A percentile compares a stretch with the other conserved stretches of the same genome.
phyloP scores from a whole-genome alignment of 2,888 invertebrate species.

The Drosophila austrosaltans region DNA sequence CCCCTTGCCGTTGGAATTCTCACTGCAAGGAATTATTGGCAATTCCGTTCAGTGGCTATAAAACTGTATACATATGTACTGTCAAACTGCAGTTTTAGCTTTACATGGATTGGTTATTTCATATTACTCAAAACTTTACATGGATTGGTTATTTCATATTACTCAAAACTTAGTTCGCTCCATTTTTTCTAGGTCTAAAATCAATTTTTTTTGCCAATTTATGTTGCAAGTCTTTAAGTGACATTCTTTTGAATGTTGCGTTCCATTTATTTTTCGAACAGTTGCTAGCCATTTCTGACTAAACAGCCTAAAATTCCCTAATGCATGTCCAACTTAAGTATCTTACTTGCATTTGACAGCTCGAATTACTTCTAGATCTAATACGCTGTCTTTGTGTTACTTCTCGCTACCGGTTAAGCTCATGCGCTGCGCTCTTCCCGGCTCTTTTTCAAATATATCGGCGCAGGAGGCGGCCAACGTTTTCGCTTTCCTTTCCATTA shows the following conservation, averaged over 20 bases:
- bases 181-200: too few species aligned
- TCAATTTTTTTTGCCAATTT: not conserved
- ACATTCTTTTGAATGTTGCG: not conserved
- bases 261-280: not conserved
- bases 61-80: not conserved
- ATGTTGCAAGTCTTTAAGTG: not conserved
- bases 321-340: conserved; percentile 14
- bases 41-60: conserved; percentile 25
- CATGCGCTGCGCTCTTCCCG: conserved; percentile 12
- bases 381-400: not conserved
- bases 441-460: conserved; percentile 27
- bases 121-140: too few species aligned
- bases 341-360: conserved; percentile 25
- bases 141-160: too few species aligned
- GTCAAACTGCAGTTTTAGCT: not conserved
- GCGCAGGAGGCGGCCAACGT: conserved; percentile 35
- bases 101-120: too few species aligned
- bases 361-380: conserved; percentile 9
- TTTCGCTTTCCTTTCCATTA: conserved; percentile 21
- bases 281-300: not conserved
- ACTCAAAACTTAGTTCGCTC: too few species aligned
- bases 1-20: conserved; percentile 17
- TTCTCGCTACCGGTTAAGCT: not conserved
- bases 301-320: not conserved
- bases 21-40: conserved; percentile 1